Evolutionary conservation across 2,888 invertebrate species (phyloP).

Genomic region (Synanthedon myopaeformis): DNA sequence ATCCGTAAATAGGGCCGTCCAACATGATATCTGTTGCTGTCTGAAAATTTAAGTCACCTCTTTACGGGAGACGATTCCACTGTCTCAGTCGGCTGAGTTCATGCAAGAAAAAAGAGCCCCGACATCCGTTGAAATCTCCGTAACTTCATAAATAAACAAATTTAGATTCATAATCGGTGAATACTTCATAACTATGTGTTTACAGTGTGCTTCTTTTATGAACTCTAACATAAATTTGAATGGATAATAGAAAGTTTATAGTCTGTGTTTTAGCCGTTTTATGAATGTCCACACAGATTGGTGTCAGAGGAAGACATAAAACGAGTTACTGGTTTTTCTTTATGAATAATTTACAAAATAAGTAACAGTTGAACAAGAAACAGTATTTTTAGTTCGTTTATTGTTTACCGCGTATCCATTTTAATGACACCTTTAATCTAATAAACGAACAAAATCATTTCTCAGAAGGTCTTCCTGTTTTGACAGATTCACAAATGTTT

Average conservation of each 20-base stretch:
- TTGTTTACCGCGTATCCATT: too few species aligned
- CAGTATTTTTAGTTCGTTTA: too few species aligned
- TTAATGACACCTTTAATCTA: too few species aligned
- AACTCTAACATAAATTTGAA: conserved; percentile 29
- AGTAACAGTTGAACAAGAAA: too few species aligned
- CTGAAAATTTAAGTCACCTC: conserved; percentile 29
- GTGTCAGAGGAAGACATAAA: conserved; percentile 36
- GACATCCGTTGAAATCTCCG: conserved; percentile 4
- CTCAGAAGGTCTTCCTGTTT: too few species aligned
- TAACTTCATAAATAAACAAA: too few species aligned
- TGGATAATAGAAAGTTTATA: conserved; percentile 46
- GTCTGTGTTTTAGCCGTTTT: conserved; percentile 32
- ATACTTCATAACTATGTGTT: conserved; percentile 21
- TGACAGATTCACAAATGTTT: too few species aligned
- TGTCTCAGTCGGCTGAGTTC: not conserved
- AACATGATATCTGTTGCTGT: conserved; percentile 15
- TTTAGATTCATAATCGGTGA: conserved; percentile 6
- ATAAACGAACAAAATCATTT: too few species aligned
- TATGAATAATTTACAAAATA: too few species aligned
- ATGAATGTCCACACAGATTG: conserved; percentile 23
- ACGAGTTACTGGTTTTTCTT: conserved; percentile 9
- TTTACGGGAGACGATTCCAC: conserved; percentile 10
- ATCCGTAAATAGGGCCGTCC: conserved; percentile 36
- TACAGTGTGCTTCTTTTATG: conserved; percentile 34
- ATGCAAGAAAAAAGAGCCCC: not conserved